Percentiles rank a stretch among this genome's conserved stretches.
phyloP scores from a whole-genome alignment of 2,113 vertebrate species.

The Caracal caracal region DNA sequence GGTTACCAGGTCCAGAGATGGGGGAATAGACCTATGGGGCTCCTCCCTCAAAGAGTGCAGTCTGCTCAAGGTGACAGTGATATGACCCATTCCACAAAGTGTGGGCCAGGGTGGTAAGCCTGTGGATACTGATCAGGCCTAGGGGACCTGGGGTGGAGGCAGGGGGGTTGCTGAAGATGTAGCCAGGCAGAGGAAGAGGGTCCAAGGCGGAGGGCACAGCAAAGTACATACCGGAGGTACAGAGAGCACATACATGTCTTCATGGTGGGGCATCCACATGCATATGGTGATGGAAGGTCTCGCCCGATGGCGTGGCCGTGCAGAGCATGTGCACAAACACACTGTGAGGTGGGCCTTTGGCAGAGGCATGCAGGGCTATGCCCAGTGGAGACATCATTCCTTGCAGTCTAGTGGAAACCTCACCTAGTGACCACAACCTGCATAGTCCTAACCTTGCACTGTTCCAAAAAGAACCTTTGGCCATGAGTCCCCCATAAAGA shows the following conservation, averaged over 20 bases:
- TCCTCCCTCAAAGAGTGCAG: neutral
- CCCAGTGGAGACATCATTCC: neutral
- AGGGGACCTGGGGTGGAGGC: neutral
- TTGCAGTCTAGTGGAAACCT: neutral
- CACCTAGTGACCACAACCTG: neutral
- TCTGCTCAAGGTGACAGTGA: neutral
- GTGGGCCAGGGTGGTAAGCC: neutral
- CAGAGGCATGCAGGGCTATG: neutral
- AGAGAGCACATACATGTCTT: accelerated
- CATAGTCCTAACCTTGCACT: neutral
- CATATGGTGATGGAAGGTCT: accelerated
- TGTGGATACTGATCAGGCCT: neutral
- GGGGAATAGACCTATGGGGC: neutral
- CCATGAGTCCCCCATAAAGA: neutral
- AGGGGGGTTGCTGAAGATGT: neutral
- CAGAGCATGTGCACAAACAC: neutral
- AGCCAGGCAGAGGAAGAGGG: neutral
- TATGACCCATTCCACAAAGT: neutral
- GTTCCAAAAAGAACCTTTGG: neutral
- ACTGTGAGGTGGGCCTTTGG: neutral
- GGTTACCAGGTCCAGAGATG: neutral
- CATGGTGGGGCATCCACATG: accelerated
- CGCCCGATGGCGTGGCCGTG: neutral
- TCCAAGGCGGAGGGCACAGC: neutral
- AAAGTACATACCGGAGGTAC: neutral